Conservation (phyloP, 1,140 invertebrate species). For the Coenobita brevimanus region DNA sequence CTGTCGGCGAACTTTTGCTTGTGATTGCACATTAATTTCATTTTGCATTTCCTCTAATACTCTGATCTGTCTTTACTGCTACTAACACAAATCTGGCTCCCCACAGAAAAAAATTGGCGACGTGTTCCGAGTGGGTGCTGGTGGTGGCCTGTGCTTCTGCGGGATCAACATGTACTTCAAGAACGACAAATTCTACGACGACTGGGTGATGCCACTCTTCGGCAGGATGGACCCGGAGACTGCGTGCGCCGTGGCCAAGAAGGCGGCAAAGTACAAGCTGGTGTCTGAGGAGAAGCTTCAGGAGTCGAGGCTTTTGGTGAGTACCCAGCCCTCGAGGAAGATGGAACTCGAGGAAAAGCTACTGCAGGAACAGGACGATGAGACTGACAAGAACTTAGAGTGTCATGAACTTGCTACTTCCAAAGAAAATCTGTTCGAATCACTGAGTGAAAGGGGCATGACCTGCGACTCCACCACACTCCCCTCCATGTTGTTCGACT, state of each 20-base stretch:
- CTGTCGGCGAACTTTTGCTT: no score
- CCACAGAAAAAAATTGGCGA: conserved; percentile 53
- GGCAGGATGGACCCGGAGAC: conserved; percentile 51
- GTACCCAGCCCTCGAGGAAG: conserved; percentile 43
- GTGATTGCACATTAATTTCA: no score
- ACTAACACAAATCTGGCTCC: no score
- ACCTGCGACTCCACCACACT: not conserved
- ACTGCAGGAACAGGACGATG: conserved; percentile 2
- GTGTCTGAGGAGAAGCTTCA: conserved; percentile 48
- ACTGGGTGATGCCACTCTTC: conserved; percentile 62
- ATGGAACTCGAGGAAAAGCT: not conserved
- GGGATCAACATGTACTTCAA: conserved; percentile 63
- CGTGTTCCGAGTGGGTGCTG: conserved; percentile 36
- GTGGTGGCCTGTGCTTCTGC: conserved; percentile 55
- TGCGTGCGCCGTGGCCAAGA: conserved; percentile 38
- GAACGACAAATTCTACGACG: conserved; percentile 61
- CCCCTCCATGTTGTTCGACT: conserved; percentile 31
- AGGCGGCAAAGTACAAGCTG: conserved; percentile 59
- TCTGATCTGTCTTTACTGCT: no score
- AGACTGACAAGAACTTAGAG: not conserved
- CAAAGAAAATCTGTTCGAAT: conserved; percentile 39
- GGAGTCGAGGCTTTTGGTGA: conserved; percentile 52
- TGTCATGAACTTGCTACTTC: conserved; percentile 20
- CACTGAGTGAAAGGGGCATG: not conserved
- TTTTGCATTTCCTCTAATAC: no score